Evolutionary conservation across 2,113 vertebrate species (phyloP), one percentile per base, ranked within the genome.

Genomic region (Emydocephalus ijimae): DNA sequence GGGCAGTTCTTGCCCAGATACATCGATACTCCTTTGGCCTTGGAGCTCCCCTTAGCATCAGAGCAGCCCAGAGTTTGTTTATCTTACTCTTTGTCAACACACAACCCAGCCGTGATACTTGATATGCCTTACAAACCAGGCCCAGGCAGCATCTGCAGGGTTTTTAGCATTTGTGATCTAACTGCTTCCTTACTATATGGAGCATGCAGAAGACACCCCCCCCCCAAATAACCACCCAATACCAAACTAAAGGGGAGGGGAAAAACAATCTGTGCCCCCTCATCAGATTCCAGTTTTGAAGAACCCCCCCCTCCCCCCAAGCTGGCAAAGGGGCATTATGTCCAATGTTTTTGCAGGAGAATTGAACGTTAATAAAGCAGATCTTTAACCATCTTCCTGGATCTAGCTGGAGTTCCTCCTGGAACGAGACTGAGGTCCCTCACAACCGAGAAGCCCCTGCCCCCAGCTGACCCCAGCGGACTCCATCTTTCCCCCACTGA

Each of bases 11-110:
- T 39, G 14, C 15, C 3, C 15, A 74, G n/a, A 15, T 7, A 1
- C 14, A 20, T 10, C 8, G 57, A 0, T 59, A 26, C n/a, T 74
- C 64, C 64, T 74, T 74, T n/a, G 14, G n/a, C n/a, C n/a, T 34
- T 11, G 0, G 14, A 34, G n/a, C n/a, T 6, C 69, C 69, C 5
- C n/a, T 34, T 7, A 2, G 5, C 15, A 3, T 34, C 14, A 7
- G 5, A 74, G 64, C n/a, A 74, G n/a, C 4, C 14, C 64, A 34
- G 5, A 14, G 5, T 2, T 74, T 74, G 29, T 74, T 34, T 2
- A 1, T n/a, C 64, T n/a, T 69, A 14, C 64, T n/a, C 29, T n/a
- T n/a, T 69, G 61, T 15, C 61, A 69, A n/a, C 61, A 69, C 9
- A 10, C 61, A 61, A 26, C 0, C 1, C 61, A 64, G 59, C 29